These are phyloP conservation scores for Euborellia annulipes DNA, from an alignment of 1,140 invertebrate genomes.

Conservation along the genomic window DNA sequence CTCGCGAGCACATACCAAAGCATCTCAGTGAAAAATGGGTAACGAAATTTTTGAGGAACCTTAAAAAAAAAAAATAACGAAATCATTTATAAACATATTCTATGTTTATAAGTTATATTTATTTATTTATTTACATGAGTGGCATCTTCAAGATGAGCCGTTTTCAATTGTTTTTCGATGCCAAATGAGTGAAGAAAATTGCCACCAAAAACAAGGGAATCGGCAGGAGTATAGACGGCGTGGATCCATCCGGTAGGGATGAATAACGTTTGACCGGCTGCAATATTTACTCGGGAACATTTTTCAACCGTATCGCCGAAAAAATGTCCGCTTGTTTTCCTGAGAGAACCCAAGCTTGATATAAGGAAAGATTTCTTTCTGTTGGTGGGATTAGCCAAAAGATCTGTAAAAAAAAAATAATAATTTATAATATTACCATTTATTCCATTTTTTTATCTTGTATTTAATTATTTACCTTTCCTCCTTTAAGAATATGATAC, in stretches of 20 bases:
- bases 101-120: neutral
- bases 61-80: conserved; percentile 24
- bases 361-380: conserved; percentile 56
- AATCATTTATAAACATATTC: neutral
- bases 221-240: conserved; percentile 75
- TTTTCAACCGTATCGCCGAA: conserved; percentile 46
- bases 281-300: conserved; percentile 9
- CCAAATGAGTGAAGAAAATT: conserved; percentile 59
- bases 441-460: neutral
- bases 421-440: neutral
- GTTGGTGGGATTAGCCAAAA: conserved; percentile 80
- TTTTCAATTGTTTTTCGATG: conserved; percentile 25
- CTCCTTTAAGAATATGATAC: conserved; percentile 72
- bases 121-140: conserved; percentile 51
- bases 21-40: conserved; percentile 96
- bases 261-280: conserved; percentile 65
- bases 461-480: conserved; percentile 11
- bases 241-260: conserved; percentile 93
- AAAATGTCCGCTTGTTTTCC: conserved; percentile 65
- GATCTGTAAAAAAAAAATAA: conserved; percentile 35
- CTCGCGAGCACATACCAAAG: conserved; percentile 92
- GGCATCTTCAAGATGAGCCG: conserved; percentile 84
- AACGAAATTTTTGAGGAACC: conserved; percentile 92
- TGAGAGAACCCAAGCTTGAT: conserved; percentile 72
- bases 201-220: conserved; percentile 86